Evolutionary conservation across 1,140 invertebrate genomes (phyloP), one percentile per base, ranked within the genome.

Genomic region (Calephelis virginiensis): DNA sequence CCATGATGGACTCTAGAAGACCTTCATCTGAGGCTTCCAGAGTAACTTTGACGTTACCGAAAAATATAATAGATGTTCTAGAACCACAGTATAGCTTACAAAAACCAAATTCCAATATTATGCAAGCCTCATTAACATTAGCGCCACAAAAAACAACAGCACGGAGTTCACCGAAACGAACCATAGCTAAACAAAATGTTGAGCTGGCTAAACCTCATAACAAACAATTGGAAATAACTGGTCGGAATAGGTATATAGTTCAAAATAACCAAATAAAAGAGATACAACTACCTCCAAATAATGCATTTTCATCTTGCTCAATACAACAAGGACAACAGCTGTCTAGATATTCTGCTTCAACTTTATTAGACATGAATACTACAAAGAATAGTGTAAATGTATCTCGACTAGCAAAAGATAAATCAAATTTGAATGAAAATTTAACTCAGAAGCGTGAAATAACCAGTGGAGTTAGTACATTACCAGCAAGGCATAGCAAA

Each of bases 401-500:
- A 13, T 80, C 81, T 11, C 85, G 71, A 66, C 14, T 71, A 46
- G 78, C 73, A 49, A 85, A 80, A 69, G 84, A 83, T 72, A 82
- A 84, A 74, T 66, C 73, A 45, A 78, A 86, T 59, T 68, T 68
- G 40, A 82, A 75, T 67, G 81, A 84, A 76, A 74, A 76, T 13
- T 79, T 85, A 72, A 61, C 70, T 56, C 82, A 88, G 68, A 89
- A 85, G 73, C 85, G 85, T 75, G 83, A 86, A 75, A 84, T 90
- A 28, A 83, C 78, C 40, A 89, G 86, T 68, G 86, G 86, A 40
- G 87, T 91, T 12, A 92, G 88, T 61, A 93, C 92, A 1, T 80
- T 95, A 40, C 95, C 95, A 6, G 93, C 95, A 1, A 90, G 95
- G 60, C 95, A 96, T 80, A 96, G 95, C 80, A 96, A 96, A 78